phyloP scores from a whole-genome alignment of 2,888 invertebrate species.

The Mythimna impura region DNA sequence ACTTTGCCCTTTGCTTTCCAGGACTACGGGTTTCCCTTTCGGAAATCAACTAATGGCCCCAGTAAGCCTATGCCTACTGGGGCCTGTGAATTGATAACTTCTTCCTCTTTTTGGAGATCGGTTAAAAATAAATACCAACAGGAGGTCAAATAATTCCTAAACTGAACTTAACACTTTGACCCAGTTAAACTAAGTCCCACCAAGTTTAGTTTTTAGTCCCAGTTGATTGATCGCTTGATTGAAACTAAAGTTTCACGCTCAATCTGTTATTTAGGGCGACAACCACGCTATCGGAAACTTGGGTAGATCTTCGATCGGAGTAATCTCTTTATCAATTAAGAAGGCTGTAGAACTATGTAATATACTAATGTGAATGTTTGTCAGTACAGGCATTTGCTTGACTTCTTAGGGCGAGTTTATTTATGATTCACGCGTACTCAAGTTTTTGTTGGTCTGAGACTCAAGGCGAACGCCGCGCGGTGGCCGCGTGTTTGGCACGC shows the following conservation, averaged over 20 bases:
- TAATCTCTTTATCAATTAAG: slow-evolving; percentile 13
- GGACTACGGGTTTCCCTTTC: too few species aligned
- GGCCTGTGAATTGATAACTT: too few species aligned
- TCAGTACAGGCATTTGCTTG: neutral
- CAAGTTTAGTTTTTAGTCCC: slow-evolving; percentile 38
- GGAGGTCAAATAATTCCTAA: neutral
- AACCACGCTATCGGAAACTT: slow-evolving; percentile 11
- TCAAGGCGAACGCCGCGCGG: too few species aligned
- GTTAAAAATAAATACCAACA: neutral
- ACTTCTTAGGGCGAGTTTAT: neutral
- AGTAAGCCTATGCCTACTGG: too few species aligned
- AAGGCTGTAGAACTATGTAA: neutral
- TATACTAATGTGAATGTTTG: neutral
- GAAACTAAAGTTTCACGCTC: slow-evolving; percentile 32
- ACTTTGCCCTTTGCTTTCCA: too few species aligned
- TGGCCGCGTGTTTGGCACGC: too few species aligned
- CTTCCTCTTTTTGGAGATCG: too few species aligned
- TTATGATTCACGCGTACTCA: too few species aligned
- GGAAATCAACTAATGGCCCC: too few species aligned
- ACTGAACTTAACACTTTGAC: slow-evolving; percentile 12
- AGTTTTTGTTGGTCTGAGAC: too few species aligned
- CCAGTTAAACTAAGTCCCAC: slow-evolving; percentile 19
- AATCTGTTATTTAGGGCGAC: slow-evolving; percentile 33
- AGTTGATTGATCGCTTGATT: slow-evolving; percentile 39
- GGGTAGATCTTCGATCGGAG: slow-evolving; percentile 25